Evolutionary conservation across 1,140 invertebrate species (phyloP), one percentile per base, ranked within the genome.

Genomic region (Maniola jurtina): DNA sequence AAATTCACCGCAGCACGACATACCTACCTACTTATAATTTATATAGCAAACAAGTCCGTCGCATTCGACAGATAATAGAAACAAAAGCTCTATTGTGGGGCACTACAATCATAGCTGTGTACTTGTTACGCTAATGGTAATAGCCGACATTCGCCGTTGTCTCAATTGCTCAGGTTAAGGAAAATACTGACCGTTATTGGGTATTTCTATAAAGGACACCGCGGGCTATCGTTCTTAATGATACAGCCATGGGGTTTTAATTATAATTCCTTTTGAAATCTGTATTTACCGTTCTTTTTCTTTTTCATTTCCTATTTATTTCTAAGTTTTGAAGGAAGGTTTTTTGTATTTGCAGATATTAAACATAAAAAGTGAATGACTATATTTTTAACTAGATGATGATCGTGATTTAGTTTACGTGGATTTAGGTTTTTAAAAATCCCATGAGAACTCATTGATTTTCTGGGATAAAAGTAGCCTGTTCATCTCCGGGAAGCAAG

Each of bases 101-200:
- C 33, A 47, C 67, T 59, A 75, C 71, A 75, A 77, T 79, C 72
- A 73, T 77, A 75, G 72, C 74, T 71, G 72, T 76, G 74, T 74
- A 73, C 73, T 77, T 72, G 68, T 75, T 74, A 71, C 58, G 66
- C 57, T 79, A 79, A 77, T 77, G 70, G 68, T 75, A 77, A 79
- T 75, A 66, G 59, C 65, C 68, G 70, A 71, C 70, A 66, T 69
- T 68, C 59, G 61, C 54, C 61, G 66, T 75, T 79, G 75, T 77
- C 70, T 75, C 52, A 69, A 73, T 75, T 71, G 69, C 71, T 73
- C 68, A 73, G 70, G 73, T 69, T 68, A 66, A 68, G 68, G 63
- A 38, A 63, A 58, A 63, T 63, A 72, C n/a, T 68, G 69, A 56
- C 67, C 65, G 47, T 77, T 68, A 69, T 75, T 77, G 72, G 42